A percentile compares a stretch with the other conserved stretches of the same genome.
phyloP scores from a whole-genome alignment of 2,113 vertebrate genomes.

The Leptocoma aspasia region DNA sequence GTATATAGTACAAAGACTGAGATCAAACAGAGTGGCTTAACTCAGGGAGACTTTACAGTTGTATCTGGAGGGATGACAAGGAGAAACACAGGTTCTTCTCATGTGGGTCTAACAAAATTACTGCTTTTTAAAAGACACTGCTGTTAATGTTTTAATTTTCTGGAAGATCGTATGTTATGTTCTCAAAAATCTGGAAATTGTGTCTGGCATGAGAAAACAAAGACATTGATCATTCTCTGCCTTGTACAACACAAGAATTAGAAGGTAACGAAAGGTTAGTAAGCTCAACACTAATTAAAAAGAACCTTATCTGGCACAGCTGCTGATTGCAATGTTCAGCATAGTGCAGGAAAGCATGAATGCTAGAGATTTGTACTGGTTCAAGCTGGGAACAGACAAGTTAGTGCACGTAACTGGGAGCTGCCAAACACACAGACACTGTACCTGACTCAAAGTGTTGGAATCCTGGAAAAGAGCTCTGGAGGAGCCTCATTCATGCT shows the following conservation, averaged over 20 bases:
- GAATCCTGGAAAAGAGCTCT: neutral
- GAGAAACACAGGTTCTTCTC: neutral
- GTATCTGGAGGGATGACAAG: neutral
- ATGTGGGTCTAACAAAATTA: neutral
- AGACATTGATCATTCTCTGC: neutral
- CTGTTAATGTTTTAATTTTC: neutral
- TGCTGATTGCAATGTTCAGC: neutral
- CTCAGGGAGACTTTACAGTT: neutral
- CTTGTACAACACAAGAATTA: neutral
- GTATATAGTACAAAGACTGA: neutral
- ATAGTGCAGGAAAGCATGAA: neutral
- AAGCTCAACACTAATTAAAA: neutral
- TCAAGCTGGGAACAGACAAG: neutral
- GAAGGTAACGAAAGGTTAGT: neutral
- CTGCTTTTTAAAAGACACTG: neutral
- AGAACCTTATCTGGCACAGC: neutral
- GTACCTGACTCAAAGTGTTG: neutral
- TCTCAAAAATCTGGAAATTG: neutral
- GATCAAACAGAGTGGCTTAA: neutral
- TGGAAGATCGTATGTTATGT: neutral
- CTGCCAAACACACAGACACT: neutral
- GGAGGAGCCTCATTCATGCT: neutral
- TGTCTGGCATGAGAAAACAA: neutral
- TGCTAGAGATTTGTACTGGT: neutral
- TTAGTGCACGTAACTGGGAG: neutral